phyloP scores from a whole-genome alignment of 2,888 invertebrate genomes.

The Phaonia tiefii region DNA sequence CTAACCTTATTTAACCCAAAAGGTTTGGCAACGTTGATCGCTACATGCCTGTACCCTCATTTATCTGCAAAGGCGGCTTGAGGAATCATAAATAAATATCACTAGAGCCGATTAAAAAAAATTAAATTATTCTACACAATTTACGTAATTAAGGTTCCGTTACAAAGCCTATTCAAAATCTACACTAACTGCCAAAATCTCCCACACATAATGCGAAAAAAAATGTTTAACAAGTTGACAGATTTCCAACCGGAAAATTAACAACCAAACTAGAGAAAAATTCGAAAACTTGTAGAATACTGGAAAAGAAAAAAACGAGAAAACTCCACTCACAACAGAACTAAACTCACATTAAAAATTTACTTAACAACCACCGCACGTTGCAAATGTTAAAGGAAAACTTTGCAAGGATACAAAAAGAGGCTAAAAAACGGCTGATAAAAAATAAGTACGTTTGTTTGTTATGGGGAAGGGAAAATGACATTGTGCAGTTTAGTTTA shows the following conservation, averaged over 20 bases:
- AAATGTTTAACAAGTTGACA: constrained; percentile 58
- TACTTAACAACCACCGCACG: no score
- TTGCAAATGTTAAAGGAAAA: constrained; percentile 18
- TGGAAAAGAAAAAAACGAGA: background rate
- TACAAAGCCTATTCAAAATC: no score
- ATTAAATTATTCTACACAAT: no score
- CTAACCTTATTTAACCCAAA: no score
- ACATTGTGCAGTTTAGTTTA: constrained; percentile 10
- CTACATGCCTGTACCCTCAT: no score
- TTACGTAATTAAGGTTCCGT: no score
- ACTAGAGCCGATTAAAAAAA: no score
- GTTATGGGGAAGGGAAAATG: background rate
- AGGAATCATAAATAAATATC: no score
- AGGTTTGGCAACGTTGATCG: no score
- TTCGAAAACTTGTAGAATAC: background rate
- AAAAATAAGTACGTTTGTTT: constrained; percentile 38
- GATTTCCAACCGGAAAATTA: constrained; percentile 66
- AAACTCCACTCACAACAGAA: constrained; percentile 15
- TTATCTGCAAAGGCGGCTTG: no score
- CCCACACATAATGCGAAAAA: background rate
- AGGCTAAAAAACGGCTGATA: constrained; percentile 39
- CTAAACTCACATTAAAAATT: no score
- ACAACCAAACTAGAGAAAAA: constrained; percentile 51
- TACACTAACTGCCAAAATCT: no score
- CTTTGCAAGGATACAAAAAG: constrained; percentile 32